Percentiles rank a stretch among this genome's conserved stretches.
phyloP scores from a whole-genome alignment of 2,113 vertebrate genomes.

The Puma concolor region DNA sequence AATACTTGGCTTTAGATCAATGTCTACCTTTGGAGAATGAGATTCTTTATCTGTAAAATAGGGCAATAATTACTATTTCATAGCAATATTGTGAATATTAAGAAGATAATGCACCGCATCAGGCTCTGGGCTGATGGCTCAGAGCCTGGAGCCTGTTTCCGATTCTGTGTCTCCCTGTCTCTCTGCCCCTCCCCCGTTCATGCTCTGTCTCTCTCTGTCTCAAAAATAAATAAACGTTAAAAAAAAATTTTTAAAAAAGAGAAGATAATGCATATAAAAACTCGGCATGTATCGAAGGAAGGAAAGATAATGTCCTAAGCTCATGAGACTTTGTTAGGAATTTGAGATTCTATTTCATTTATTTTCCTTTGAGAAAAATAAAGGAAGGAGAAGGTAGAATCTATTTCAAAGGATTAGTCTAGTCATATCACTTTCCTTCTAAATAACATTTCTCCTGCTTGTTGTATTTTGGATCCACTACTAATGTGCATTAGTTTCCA shows the following conservation, averaged over 20 bases:
- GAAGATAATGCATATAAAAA: not conserved
- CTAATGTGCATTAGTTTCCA: slow-evolving; percentile 49
- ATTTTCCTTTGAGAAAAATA: slow-evolving; percentile 29
- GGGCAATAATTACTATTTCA: not conserved
- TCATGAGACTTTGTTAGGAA: slow-evolving; percentile 32
- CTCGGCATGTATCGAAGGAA: not conserved
- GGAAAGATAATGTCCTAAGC: not conserved
- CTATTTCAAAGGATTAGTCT: slow-evolving; percentile 44
- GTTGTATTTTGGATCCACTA: slow-evolving; percentile 55
- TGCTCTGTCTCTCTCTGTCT: too few relatives aligned
- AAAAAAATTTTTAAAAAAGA: not conserved
- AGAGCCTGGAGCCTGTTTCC: too few relatives aligned
- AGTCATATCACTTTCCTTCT: slow-evolving; percentile 30
- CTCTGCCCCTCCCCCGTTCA: too few relatives aligned
- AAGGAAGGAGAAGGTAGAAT: not conserved
- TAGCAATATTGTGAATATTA: slow-evolving; percentile 15
- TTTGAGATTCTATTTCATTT: slow-evolving; percentile 50
- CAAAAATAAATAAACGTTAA: too few relatives aligned
- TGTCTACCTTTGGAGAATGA: not conserved
- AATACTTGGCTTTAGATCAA: not conserved
- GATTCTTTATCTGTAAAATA: not conserved
- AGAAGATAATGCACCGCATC: not conserved
- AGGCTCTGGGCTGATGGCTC: too few relatives aligned
- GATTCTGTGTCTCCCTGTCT: too few relatives aligned
- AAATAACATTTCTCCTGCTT: slow-evolving; percentile 65